These are phyloP conservation scores for Sinosuthora webbiana DNA, from an alignment of 2,113 vertebrate species.

Conservation along the genomic window DNA sequence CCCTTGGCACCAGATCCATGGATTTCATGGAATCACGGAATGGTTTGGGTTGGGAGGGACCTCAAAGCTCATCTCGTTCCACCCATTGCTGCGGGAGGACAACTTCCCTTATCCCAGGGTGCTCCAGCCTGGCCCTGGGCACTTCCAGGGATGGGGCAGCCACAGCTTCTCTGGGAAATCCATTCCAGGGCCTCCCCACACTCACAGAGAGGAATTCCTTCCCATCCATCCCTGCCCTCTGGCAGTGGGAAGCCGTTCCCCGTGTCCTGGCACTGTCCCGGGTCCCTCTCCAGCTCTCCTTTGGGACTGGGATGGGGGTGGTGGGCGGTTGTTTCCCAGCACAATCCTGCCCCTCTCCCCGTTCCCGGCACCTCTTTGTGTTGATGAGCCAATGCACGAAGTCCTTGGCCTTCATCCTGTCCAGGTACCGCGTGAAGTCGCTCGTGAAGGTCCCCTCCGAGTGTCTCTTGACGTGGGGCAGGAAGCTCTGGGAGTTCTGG, in stretches of 20 bases:
- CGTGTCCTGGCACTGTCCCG: too few species aligned
- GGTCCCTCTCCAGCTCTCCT: background rate
- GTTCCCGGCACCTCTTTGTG: constrained; percentile 53
- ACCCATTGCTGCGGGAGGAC: too few species aligned
- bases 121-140: background rate
- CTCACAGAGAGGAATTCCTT: background rate
- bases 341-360: background rate
- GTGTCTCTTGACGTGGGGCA: constrained; percentile 67
- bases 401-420: constrained; percentile 82
- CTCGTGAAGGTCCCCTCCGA: constrained; percentile 82
- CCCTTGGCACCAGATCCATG: background rate
- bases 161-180: background rate
- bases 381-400: constrained; percentile 84
- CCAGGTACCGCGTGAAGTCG: constrained; percentile 76
- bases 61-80: background rate
- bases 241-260: background rate
- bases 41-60: background rate
- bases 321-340: background rate
- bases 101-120: background rate
- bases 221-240: background rate
- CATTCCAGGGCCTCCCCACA: background rate
- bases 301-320: rapidly evolving
- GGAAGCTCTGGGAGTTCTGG: background rate
- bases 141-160: background rate
- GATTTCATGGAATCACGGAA: background rate